A percentile compares a stretch with the other conserved stretches of the same genome.
These are phyloP conservation scores for Diorhabda sublineata DNA, from an alignment of 1,140 invertebrate genomes.

Conservation along the genomic window DNA sequence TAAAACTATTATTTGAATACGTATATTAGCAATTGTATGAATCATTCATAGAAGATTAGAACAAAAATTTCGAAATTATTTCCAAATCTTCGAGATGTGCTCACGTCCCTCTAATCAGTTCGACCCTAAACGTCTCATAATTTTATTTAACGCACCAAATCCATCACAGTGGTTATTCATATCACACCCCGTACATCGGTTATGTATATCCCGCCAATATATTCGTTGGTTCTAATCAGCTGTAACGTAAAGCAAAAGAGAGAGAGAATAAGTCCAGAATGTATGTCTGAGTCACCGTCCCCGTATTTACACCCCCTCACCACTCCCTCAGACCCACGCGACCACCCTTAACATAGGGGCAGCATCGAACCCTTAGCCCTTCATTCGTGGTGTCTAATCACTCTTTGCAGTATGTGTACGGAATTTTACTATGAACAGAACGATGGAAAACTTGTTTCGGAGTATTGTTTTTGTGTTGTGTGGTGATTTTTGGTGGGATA, in stretches of 20 bases:
- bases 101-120: background rate
- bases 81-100: background rate
- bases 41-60: background rate
- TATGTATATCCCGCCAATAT: constrained; percentile 2
- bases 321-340: constrained; percentile 20
- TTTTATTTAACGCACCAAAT: background rate
- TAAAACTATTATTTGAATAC: no score
- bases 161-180: background rate
- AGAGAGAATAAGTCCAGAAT: constrained; percentile 9
- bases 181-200: constrained; percentile 10
- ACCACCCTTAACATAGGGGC: constrained; percentile 27
- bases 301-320: constrained; percentile 25
- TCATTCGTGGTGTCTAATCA: constrained; percentile 38
- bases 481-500: constrained; percentile 3
- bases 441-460: constrained; percentile 9
- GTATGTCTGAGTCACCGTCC: constrained; percentile 32
- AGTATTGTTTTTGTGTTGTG: constrained; percentile 3
- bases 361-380: constrained; percentile 16
- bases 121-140: background rate
- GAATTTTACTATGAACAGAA: constrained; percentile 32
- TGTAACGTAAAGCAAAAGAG: constrained; percentile 2
- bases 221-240: constrained; percentile 6
- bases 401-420: constrained; percentile 32
- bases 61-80: background rate
- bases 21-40: no score